Evolutionary conservation across 2,797 vertebrate species (phyloP).

Genomic region (Crax fasciolata): DNA sequence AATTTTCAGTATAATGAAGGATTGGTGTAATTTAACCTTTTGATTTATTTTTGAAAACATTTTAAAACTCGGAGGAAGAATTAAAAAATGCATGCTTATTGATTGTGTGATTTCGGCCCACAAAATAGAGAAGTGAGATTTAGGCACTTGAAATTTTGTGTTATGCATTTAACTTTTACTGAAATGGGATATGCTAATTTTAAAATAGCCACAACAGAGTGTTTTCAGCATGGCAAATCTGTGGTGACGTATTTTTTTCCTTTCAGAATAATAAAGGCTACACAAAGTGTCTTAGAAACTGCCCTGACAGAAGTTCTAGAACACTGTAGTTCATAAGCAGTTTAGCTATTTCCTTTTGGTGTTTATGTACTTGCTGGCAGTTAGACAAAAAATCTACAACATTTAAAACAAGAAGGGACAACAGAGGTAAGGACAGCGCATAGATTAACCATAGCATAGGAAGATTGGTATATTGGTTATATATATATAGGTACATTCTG

Average conservation of each 20-base stretch:
- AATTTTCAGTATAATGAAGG: slow-evolving; percentile 57
- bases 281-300: background rate
- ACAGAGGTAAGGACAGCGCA: background rate
- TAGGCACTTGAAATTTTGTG: background rate
- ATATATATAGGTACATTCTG: too few relatives aligned
- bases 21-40: slow-evolving; percentile 55
- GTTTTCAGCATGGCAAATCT: background rate
- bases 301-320: background rate
- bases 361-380: background rate
- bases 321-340: background rate
- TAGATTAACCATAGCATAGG: background rate
- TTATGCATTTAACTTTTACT: slow-evolving; percentile 17
- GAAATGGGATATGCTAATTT: background rate
- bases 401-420: background rate
- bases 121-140: background rate
- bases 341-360: background rate
- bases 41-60: slow-evolving; percentile 38
- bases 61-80: slow-evolving; percentile 67
- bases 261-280: background rate
- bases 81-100: background rate
- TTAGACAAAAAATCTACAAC: background rate
- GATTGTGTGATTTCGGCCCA: background rate
- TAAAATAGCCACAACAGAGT: background rate
- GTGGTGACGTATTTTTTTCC: background rate
- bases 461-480: background rate